Evolutionary conservation across 2,888 invertebrate genomes (phyloP), one percentile per base, ranked within the genome.

Genomic region (Abscondita cerata): DNA sequence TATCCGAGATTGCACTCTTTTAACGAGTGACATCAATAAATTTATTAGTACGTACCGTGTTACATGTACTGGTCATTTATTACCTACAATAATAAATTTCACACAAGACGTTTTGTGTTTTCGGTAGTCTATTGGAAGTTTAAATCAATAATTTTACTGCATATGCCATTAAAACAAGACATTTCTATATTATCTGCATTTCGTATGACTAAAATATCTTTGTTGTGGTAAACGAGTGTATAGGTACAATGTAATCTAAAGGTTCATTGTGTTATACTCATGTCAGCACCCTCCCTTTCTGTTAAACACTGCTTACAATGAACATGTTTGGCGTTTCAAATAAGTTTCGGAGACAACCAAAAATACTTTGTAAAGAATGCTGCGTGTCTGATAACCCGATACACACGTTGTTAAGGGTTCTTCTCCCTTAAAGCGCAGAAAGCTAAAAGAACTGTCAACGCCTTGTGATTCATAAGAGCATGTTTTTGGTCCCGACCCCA

Each of bases 171-270:
- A 33, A 40, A 25, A 12, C 15, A 4, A 38, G 15, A 18, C 44
- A 15, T 33, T 46, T 19, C 55, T 46, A 61, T 55, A 55, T 61
- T 56, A 56, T 38, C 36, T 61, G 15, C 46, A 56, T 44, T 55
- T 25, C 18, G 44, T 50, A 36, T 41, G 51, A 61, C 52, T 56
- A 52, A 61, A 60, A 54, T 54, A 40, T 60, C 60, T 54, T 60
- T 55, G 57, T 58, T 59, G 66, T 50, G 47, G 48, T 54, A 48
- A 57, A 53, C 57, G 50, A 50, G 58, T 51, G 59, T 60, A 71
- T 70, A 73, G 71, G 72, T 72, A 76, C 75, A 76, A 75, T 75
- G 76, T 75, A 75, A 76, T 76, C 75, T 75, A 64, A 65, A 69
- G 70, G 72, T 69, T 72, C 72, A 75, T 77, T 77, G 76, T 76